Evolutionary conservation across 37 sponge, comb jelly and placozoan genomes (phyloP), one percentile per base, ranked within the genome.

Genomic region (Agelas oroides): DNA sequence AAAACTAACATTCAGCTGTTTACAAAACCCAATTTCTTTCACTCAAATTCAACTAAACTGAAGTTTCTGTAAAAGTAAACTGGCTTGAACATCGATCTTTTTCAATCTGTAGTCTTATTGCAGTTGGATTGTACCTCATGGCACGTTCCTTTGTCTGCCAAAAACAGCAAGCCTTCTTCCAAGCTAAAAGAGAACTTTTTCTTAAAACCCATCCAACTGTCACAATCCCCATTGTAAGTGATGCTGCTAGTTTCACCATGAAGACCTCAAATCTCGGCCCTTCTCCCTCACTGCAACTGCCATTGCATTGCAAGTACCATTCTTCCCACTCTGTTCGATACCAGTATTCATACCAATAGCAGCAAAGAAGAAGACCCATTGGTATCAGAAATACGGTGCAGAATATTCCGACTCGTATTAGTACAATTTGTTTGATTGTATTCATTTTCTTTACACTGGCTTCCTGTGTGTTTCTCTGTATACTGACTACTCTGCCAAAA

Each of bases 301-400:
- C 28, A n/a, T 38, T 24, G 46, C 75, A 84, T n/a, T 62, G 21
- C 20, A 87, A 34, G 46, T 87, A 87, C 5, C 17, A 12, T 5
- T 34, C 34, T 28, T 87, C 88, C 81, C 81, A 80, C 28, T 73
- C 58, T 32, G 46, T 39, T 21, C 81, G 41, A 56, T 56, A 87
- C 65, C 74, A 81, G 60, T 33, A 80, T 12, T 87, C 69, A 55
- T 87, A 80, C 24, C 71, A 75, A 38, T 80, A 80, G 58, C 57
- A 31, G 24, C 73, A 75, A 8, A 87, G 30, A 0, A 80, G 66
- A 5, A 75, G 12, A 31, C 88, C 76, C 74, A 75, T 87, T 24
- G 73, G 56, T 6, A 80, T 5, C 28, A 87, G 68, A 53, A 31
- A 74, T 3, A 87, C 27, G 1, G 72, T 72, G 15, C 75, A 53